Evolutionary conservation across 64 coral and sea anemone genomes (phyloP).

Genomic region (Montipora sp.): DNA sequence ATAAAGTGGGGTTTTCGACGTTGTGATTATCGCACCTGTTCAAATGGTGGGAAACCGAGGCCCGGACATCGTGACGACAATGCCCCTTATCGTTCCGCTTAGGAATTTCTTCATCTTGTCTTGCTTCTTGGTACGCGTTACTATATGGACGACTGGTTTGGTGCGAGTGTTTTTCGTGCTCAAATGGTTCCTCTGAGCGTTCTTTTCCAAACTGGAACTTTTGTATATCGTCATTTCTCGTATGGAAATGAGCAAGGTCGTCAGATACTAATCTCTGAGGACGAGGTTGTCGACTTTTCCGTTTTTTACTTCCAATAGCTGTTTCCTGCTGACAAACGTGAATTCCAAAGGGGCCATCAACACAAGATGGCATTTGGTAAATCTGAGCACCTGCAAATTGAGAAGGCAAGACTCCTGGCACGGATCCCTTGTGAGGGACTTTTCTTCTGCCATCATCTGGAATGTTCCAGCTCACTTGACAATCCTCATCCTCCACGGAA

Average conservation of each 20-base stretch:
- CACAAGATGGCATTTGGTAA: not conserved
- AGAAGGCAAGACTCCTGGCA: not conserved
- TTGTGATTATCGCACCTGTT: not conserved
- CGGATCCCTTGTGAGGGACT: not conserved
- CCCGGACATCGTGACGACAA: not conserved
- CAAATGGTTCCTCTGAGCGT: not conserved
- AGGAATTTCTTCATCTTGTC: not conserved
- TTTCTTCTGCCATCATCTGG: too few relatives aligned
- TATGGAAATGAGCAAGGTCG: not conserved
- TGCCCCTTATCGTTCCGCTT: not conserved
- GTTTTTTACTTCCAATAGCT: slow-evolving; percentile 38
- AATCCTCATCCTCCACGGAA: not conserved
- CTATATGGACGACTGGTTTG: not conserved
- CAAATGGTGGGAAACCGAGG: not conserved
- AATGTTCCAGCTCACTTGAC: not conserved
- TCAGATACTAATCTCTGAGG: not conserved
- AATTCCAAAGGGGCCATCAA: not conserved
- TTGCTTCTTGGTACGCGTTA: not conserved
- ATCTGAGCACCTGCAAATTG: not conserved
- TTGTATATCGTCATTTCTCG: not conserved
- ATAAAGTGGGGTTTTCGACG: not conserved
- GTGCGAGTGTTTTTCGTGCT: not conserved
- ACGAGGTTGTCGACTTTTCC: slow-evolving; percentile 33
- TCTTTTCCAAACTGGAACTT: not conserved
- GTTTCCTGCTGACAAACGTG: not conserved